phyloP scores from a whole-genome alignment of 2,113 vertebrate genomes.

The Rhodinocichla rosea region DNA sequence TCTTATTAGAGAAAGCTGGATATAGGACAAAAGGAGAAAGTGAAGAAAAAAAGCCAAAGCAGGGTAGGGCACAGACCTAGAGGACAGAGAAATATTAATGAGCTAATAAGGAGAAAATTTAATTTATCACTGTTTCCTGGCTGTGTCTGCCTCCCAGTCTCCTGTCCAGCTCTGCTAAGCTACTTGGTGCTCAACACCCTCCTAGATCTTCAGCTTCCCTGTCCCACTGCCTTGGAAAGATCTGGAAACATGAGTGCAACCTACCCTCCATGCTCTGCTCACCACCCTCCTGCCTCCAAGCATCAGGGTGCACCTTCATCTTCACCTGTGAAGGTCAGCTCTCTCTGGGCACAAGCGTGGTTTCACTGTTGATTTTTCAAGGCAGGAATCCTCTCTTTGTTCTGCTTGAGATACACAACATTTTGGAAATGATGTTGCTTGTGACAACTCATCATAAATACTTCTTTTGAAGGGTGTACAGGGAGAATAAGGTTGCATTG shows the following conservation, averaged over 20 bases:
- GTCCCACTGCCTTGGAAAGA: fast-evolving
- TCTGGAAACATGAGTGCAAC: neutral
- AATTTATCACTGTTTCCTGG: fast-evolving
- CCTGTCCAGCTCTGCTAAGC: neutral
- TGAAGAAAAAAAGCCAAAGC: neutral
- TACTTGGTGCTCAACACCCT: neutral
- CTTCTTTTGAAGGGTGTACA: neutral
- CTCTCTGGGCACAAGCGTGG: neutral
- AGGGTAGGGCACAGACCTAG: neutral
- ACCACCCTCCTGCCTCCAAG: neutral
- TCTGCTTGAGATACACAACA: neutral
- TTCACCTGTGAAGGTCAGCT: neutral
- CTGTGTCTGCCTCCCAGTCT: neutral
- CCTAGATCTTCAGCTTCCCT: neutral
- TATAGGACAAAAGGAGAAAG: neutral
- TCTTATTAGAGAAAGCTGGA: neutral
- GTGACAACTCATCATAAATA: neutral
- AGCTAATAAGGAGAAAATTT: neutral
- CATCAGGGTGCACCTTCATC: fast-evolving
- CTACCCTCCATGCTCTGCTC: fast-evolving
- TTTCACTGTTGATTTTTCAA: neutral
- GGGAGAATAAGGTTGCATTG: neutral
- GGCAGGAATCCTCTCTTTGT: neutral
- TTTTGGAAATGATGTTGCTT: neutral
- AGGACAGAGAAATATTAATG: neutral